Evolutionary conservation across 2,113 vertebrate species (phyloP), one percentile per base, ranked within the genome.

Genomic region (Donacobius atricapilla): DNA sequence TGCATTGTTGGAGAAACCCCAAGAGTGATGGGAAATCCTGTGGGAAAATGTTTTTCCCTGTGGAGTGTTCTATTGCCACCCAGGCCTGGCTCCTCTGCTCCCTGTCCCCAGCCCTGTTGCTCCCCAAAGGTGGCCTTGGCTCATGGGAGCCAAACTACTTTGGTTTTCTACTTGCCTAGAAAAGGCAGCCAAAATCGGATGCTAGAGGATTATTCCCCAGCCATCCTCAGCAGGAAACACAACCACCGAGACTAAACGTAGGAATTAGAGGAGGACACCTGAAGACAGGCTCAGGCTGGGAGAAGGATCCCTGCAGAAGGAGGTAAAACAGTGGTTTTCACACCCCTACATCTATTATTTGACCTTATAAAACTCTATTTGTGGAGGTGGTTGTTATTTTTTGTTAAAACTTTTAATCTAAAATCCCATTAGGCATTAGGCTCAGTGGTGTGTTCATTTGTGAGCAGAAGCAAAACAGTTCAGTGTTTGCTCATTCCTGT

Each of bases 401-500:
- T 85, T 5, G 15, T 94, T 91, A 91, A 96, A 91, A 87, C 89
- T 96, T 96, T 94, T 96, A 96, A 97, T 95, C 89, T 97, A 83
- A 94, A 96, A 94, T 97, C 96, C 96, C 94, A 91, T 96, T 95
- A 94, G 93, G 65, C 93, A 91, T 96, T 96, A 94, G 93, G 73
- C 70, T 94, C 87, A 83, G 89, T 24, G 1, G 76, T 25, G 22
- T 51, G 65, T 66, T 95, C 93, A 56, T 94, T 89, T 92, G 77
- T 4, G 44, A 95, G 87, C 86, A 96, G 83, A 95, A 76, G 92
- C 68, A 92, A 92, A 94, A 89, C 83, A 84, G 72, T 84, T 83
- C 1, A 3, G 87, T 92, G 77, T 95, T 94, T 87, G 95, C 83
- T 92, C 83, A 40, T 81, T 87, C 80, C 85, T 73, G 63, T 54